Conservation (phyloP, 2,113 vertebrate species). For the Rhinolophus sinicus region DNA sequence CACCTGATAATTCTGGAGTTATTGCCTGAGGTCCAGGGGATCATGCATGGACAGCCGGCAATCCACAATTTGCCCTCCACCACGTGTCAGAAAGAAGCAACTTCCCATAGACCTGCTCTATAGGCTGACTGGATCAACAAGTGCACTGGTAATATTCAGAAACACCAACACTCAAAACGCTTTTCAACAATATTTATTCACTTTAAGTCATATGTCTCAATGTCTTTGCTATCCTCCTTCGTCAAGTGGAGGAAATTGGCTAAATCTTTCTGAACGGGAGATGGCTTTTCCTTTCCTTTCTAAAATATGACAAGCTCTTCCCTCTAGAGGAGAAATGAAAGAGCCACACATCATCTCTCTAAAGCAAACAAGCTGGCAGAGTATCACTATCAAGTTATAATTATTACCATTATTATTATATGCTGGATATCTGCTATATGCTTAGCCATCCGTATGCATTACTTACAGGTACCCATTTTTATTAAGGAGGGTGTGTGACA, state of each 20-base stretch:
- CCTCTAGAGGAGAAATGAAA: background rate
- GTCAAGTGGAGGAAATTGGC: background rate
- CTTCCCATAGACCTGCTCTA: background rate
- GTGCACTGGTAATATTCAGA: background rate
- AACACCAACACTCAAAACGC: background rate
- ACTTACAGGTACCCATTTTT: background rate
- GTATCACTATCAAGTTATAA: background rate
- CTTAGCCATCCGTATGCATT: background rate
- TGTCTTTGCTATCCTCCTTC: background rate
- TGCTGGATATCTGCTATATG: background rate
- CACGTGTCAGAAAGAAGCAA: background rate
- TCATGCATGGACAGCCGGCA: background rate
- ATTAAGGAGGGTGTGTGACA: background rate
- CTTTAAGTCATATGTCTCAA: background rate
- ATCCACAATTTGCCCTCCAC: background rate
- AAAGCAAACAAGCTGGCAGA: background rate
- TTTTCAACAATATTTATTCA: constrained; percentile 23
- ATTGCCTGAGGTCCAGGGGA: background rate
- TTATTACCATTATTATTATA: background rate
- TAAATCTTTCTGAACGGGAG: background rate
- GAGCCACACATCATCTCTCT: background rate
- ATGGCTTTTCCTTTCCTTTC: background rate
- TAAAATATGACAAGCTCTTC: background rate
- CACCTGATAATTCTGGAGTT: background rate
- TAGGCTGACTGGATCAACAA: too few relatives aligned